A percentile compares a stretch with the other conserved stretches of the same genome.
These are phyloP conservation scores for Sardina pilchardus DNA, from an alignment of 2,113 vertebrate genomes.

Conservation along the genomic window DNA sequence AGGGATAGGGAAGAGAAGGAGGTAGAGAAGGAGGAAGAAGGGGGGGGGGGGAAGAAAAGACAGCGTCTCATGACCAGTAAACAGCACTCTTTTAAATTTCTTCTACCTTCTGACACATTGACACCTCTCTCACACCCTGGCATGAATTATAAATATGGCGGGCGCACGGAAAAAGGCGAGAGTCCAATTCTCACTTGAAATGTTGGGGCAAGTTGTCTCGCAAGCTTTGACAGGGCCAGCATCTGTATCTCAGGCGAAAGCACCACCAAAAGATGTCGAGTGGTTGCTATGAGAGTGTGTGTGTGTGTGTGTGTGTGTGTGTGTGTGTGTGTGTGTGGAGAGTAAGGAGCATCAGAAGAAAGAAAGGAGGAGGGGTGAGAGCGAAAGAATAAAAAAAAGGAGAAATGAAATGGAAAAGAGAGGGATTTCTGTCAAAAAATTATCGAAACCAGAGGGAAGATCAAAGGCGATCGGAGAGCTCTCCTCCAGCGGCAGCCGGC, in stretches of 20 bases:
- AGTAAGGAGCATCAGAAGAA: not conserved
- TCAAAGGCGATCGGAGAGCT: conserved; percentile 67
- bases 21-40: conserved; percentile 54
- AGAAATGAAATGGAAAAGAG: conserved; percentile 49
- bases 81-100: conserved; percentile 77
- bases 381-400: conserved; percentile 32
- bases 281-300: conserved; percentile 59
- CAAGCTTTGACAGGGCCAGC: conserved; percentile 63
- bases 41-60: conserved; percentile 53
- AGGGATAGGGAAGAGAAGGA: conserved; percentile 35
- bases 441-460: conserved; percentile 65
- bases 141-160: conserved; percentile 83
- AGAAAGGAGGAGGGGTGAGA: not conserved
- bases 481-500: conserved; percentile 64
- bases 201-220: conserved; percentile 72
- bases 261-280: conserved; percentile 60
- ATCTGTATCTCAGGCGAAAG: conserved; percentile 56
- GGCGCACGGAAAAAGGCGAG: conserved; percentile 62
- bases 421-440: conserved; percentile 74
- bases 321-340: conserved; percentile 38
- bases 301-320: conserved; percentile 32
- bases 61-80: conserved; percentile 70
- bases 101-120: conserved; percentile 76
- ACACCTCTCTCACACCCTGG: conserved; percentile 74
- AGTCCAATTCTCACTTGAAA: conserved; percentile 75